phyloP scores from a whole-genome alignment of 2,113 vertebrate species.

The Halcyon senegalensis region DNA sequence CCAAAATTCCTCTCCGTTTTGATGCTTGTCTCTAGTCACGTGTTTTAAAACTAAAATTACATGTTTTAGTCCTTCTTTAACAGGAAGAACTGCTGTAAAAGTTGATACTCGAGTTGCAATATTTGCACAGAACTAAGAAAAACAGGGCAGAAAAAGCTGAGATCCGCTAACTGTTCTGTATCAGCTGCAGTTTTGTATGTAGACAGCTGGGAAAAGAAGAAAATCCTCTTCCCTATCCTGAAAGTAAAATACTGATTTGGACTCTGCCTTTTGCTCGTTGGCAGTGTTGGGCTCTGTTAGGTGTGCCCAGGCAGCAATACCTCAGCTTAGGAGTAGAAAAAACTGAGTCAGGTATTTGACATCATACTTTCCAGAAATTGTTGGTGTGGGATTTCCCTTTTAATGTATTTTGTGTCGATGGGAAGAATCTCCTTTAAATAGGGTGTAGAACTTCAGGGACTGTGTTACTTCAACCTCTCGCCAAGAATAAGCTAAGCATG shows the following conservation, averaged over 20 bases:
- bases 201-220: not conserved
- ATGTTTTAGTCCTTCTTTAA: not conserved
- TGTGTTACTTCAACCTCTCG: not conserved
- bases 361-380: not conserved
- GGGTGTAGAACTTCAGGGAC: not conserved
- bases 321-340: not conserved
- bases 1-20: not conserved
- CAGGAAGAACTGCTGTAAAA: not conserved
- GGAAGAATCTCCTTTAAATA: not conserved
- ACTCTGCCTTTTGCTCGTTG: not conserved
- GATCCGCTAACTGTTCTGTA: not conserved
- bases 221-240: not conserved
- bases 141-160: not conserved
- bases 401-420: not conserved
- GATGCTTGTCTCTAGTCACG: not conserved
- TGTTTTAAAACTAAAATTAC: not conserved
- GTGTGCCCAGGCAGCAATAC: slow-evolving; percentile 1
- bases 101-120: not conserved
- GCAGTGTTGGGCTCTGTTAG: not conserved
- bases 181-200: not conserved
- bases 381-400: not conserved
- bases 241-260: not conserved
- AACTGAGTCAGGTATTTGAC: slow-evolving; percentile 4
- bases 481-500: not conserved
- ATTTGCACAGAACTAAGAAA: not conserved